Evolutionary conservation across 1,140 invertebrate genomes (phyloP), one percentile per base, ranked within the genome.

Genomic region (Ectropis grisescens): DNA sequence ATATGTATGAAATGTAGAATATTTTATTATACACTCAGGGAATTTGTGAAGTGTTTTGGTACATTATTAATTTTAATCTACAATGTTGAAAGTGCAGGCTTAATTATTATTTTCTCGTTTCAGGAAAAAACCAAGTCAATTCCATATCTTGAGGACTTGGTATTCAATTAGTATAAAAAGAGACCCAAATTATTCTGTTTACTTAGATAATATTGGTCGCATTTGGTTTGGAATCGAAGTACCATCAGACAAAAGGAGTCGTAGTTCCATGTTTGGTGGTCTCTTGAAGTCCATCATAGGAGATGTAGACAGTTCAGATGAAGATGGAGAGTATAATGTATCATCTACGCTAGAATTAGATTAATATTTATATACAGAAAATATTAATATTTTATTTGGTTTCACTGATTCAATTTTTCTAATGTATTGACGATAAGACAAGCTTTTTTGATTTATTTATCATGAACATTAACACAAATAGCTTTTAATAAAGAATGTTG

Each of bases 201-300:
- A 78, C 29, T 56, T 81, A 37, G 72, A 81, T 30, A 81, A 64
- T 28, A 78, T 81, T 47, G 76, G 66, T 1, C 62, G 60, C 19
- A 62, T 78, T 34, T 81, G 76, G 76, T 81, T 81, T 55, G 71
- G 65, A 6, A 76, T 81, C 51, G 65, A 69, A 47, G 53, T 69
- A 26, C 62, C 56, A 29, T 48, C 55, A 33, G 47, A 52, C 4
- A 55, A 51, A 13, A 68, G 44, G 32, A 69, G 65, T 43, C 29
- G 54, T 11, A 67, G 61, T 29, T 64, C 68, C 28, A 35, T 78
- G 43, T 64, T 81, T 46, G 65, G 69, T 32, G 72, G 72, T 5
- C 47, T 81, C 7, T 36, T 81, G 2, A 78, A 72, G 36, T 62
- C 76, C 28, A 75, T 81, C 19, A 76, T 78, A 29, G 72, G 72